phyloP scores from a whole-genome alignment of 2,113 vertebrate genomes.

The Vulpes ferrilata region DNA sequence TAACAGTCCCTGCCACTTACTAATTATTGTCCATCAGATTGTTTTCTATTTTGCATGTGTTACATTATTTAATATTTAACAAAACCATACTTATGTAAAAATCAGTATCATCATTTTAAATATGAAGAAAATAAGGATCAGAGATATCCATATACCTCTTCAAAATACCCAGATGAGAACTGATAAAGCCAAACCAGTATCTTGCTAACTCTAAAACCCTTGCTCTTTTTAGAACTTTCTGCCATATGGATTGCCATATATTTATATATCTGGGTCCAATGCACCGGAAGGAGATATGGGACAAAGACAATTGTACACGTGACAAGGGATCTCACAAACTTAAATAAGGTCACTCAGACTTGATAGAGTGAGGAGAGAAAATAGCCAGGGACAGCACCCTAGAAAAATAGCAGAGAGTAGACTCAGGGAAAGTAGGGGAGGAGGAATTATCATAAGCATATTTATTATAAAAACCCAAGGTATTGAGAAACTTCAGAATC shows the following conservation, averaged over 20 bases:
- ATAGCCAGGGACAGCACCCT: not conserved
- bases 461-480: not conserved
- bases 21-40: not conserved
- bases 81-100: not conserved
- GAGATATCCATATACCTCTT: not conserved
- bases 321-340: not conserved
- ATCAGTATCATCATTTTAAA: constrained; percentile 20
- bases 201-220: not conserved
- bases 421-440: not conserved
- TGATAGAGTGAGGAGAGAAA: not conserved
- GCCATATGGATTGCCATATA: not conserved
- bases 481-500: constrained; percentile 18
- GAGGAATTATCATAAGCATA: not conserved
- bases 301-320: not conserved
- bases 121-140: constrained; percentile 31
- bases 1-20: not conserved
- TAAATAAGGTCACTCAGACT: not conserved
- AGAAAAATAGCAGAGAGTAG: not conserved
- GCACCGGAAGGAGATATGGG: not conserved
- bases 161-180: not conserved
- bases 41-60: not conserved
- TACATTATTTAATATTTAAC: constrained; percentile 8
- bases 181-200: not conserved
- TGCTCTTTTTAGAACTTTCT: not conserved
- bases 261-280: not conserved